Evolutionary conservation across 2,888 invertebrate genomes (phyloP), one percentile per base, ranked within the genome.

Genomic region (Parnassius glacialis): DNA sequence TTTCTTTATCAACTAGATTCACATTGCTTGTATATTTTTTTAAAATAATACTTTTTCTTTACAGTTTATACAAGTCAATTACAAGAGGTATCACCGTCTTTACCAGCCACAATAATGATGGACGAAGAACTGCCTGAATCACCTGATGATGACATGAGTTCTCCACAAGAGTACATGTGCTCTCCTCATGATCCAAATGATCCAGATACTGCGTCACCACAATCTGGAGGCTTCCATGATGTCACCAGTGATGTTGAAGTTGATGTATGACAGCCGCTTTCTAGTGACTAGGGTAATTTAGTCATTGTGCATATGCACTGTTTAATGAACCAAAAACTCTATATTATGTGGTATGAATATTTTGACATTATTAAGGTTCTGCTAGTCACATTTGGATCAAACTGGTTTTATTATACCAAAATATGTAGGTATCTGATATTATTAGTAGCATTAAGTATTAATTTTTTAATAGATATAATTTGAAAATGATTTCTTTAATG

Each of bases 51-150:
- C 1, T 7, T 65, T 74, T 74, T 67, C 70, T 50, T 84, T 84
- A 34, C 82, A 90, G 90, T 88, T 12, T 90, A 84, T 70, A 81
- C 86, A 68, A 90, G 85, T 78, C 87, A 91, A 74, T 79, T 92
- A 70, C 86, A 89, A 80, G 90, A 89, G 66, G 84, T 90, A 25
- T 85, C 92, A 1, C 83, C 90, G 0, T 90, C 90, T 5, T 76
- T 92, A 67, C 92, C 92, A 2, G 91, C 92, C n/a, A 76, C 92
- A 9, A 92, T 92, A 76, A 83, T 92, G 82, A 92, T 92, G 90
- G 92, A 92, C 58, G 92, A 92, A 62, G 90, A 90, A 10, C 68
- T 81, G 3, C 71, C 78, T 0, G 79, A 74, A 0, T 89, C 89
- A 0, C 78, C 81, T 0, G 88, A 85, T 1, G 89, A 89, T 50